These are phyloP conservation scores for Monomorium pharaonis DNA, from an alignment of 1,140 invertebrate species.

Conservation along the genomic window DNA sequence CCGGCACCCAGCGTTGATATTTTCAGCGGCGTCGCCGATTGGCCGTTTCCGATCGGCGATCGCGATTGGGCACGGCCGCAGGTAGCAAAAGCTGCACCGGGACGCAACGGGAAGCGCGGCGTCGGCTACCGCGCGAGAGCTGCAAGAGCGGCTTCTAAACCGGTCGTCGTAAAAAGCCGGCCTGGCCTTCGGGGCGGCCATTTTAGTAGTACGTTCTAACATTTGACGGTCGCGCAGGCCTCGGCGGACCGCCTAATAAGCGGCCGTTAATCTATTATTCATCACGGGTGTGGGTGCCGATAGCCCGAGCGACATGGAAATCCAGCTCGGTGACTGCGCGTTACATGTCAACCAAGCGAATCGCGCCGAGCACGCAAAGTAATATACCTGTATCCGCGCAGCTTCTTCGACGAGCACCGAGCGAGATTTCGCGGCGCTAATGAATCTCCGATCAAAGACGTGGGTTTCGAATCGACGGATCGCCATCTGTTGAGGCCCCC, in stretches of 20 bases:
- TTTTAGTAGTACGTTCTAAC: constrained; percentile 84
- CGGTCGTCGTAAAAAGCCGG: constrained; percentile 81
- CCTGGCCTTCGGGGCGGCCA: constrained; percentile 82
- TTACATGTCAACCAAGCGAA: constrained; percentile 33
- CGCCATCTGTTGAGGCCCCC: no score
- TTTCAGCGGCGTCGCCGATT: constrained; percentile 59
- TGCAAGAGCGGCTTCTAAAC: constrained; percentile 77
- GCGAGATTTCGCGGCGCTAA: background rate
- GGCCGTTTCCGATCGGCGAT: constrained; percentile 61
- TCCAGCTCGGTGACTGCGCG: constrained; percentile 32
- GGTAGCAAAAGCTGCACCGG: constrained; percentile 60
- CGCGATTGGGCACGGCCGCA: constrained; percentile 78
- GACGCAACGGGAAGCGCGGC: constrained; percentile 70
- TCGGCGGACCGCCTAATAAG: constrained; percentile 80
- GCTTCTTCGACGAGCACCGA: constrained; percentile 1
- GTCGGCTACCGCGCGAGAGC: constrained; percentile 55
- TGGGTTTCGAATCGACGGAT: background rate
- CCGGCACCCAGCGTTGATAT: constrained; percentile 35
- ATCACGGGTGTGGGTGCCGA: constrained; percentile 69
- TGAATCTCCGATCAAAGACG: background rate
- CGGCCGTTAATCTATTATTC: constrained; percentile 82
- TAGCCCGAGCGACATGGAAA: constrained; percentile 76
- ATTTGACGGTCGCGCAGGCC: constrained; percentile 81
- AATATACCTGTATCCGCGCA: no score
- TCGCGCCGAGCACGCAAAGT: constrained; percentile 40